phyloP scores from a whole-genome alignment of 2,888 invertebrate genomes.

The Latheticus oryzae region DNA sequence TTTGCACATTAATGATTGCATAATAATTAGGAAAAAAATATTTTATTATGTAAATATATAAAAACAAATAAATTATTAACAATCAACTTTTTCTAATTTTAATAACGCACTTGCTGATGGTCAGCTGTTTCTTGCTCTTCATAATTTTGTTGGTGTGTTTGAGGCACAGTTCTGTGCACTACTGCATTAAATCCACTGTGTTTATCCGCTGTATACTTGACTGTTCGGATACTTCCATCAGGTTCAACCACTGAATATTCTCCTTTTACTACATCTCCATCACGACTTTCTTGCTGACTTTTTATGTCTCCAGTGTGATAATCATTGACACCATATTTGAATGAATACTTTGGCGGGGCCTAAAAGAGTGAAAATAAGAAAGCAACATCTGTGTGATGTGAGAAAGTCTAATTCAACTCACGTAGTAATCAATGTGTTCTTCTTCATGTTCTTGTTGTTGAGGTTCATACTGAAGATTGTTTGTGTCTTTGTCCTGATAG shows the following conservation, averaged over 20 bases:
- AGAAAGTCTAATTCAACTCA: constrained; percentile 43
- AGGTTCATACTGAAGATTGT: constrained; percentile 27
- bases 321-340: constrained; percentile 63
- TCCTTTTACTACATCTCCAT: constrained; percentile 63
- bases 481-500: constrained; percentile 44
- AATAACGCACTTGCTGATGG: constrained; percentile 3
- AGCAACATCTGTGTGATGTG: constrained; percentile 28
- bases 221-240: constrained; percentile 62
- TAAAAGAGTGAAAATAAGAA: constrained; percentile 41
- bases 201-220: constrained; percentile 63
- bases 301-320: constrained; percentile 63
- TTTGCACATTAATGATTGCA: too few species aligned
- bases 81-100: too few species aligned
- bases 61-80: too few species aligned
- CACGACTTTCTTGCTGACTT: constrained; percentile 60
- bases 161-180: constrained; percentile 53
- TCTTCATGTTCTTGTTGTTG: constrained; percentile 36
- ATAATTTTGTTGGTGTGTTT: constrained; percentile 26
- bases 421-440: constrained; percentile 50
- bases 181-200: constrained; percentile 63
- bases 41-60: too few species aligned
- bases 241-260: constrained; percentile 63
- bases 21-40: too few species aligned
- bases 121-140: constrained; percentile 6
- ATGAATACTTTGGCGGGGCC: constrained; percentile 61